Evolutionary conservation across 2,113 vertebrate species (phyloP), one percentile per base, ranked within the genome.

Genomic region (Propithecus coquereli): DNA sequence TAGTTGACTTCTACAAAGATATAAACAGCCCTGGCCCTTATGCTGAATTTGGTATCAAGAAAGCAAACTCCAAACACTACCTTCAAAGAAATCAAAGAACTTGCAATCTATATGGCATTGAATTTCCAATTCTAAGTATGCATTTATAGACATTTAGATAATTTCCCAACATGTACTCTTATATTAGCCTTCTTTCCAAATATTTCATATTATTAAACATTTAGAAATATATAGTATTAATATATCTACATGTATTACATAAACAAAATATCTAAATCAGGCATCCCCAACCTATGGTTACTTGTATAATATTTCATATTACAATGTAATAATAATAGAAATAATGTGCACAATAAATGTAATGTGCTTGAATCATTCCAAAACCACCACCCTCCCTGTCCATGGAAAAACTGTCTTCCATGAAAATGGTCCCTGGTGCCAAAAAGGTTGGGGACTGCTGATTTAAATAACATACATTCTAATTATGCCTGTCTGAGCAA

Each of bases 61-160:
- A 94, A 61, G 32, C 52, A 52, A 93, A 59, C 9, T 65, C 57
- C 37, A 96, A 80, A 97, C 43, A 74, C 13, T 6, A 70, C n/a
- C 27, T 89, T 94, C 71, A 81, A 54, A 93, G 40, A 91, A 94
- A 93, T 47, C 37, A 77, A 81, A 94, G 40, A 79, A 66, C 5
- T 82, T 50, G 83, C 7, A 74, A 17, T 68, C 54, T 14, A 74
- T 50, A 37, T 25, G 37, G 57, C 14, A 79, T 70, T 90, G 37
- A 34, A 34, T 89, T 96, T 90, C 47, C 8, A 94, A 52, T 80
- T 87, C 27, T 89, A 95, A 96, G 87, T n/a, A 86, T 32, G 27
- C 23, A 37, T 86, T 94, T 91, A 85, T 92, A 80, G 70, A 52
- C 4, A 73, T 37, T 81, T 52, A 57, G 66, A 52, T 90, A 79